Evolutionary conservation across 2,797 vertebrate species (phyloP).

Genomic region (Poeciliopsis paucimaculata): DNA sequence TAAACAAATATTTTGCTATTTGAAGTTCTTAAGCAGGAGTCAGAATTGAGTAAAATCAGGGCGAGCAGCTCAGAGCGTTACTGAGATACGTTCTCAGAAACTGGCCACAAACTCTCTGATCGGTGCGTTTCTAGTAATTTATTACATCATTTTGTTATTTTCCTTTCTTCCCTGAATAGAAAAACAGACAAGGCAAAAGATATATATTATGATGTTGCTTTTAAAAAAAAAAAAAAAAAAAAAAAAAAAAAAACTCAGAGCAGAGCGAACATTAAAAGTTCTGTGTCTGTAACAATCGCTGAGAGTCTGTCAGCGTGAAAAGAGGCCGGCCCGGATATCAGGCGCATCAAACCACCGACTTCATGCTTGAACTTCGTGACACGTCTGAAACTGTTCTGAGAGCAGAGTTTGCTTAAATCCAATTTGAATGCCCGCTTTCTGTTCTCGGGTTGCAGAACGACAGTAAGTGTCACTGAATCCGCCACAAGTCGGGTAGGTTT

Average conservation of each 20-base stretch:
- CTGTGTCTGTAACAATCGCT: not conserved
- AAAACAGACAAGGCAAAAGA: not conserved
- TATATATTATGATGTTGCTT: not conserved
- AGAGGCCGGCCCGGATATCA: not conserved
- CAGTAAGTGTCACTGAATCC: not conserved
- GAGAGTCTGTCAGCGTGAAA: not conserved
- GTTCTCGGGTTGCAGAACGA: not conserved
- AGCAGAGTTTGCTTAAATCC: slow-evolving; percentile 13
- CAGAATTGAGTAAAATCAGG: not conserved
- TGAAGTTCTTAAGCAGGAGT: not conserved
- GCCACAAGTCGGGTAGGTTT: slow-evolving; percentile 13
- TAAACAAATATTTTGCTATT: not conserved
- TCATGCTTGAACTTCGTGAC: slow-evolving; percentile 22
- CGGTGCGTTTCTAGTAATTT: not conserved
- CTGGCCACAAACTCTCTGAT: not conserved
- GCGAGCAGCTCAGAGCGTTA: not conserved
- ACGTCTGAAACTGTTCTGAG: slow-evolving; percentile 11
- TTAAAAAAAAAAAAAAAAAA: too few species aligned
- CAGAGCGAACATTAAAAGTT: not conserved
- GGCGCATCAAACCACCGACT: not conserved
- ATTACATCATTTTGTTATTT: not conserved
- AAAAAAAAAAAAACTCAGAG: not conserved
- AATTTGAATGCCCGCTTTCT: slow-evolving; percentile 10
- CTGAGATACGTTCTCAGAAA: too few species aligned
- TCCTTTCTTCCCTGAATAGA: too few species aligned